Percentiles rank a stretch among this genome's conserved stretches.
These are phyloP conservation scores for Spodoptera exigua DNA, from an alignment of 2,888 invertebrate species.

Conservation along the genomic window DNA sequence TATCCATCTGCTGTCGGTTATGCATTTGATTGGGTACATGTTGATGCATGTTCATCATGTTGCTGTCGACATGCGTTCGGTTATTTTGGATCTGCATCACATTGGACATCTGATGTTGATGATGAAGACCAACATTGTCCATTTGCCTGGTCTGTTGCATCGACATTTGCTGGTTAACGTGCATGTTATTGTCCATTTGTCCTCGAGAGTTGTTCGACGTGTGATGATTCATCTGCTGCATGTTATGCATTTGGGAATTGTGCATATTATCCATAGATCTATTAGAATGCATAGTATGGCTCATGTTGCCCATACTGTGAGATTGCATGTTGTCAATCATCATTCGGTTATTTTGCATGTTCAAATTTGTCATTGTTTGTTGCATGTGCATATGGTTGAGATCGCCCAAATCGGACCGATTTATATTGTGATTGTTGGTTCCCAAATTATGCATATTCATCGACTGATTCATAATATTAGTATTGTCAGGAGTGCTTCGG, in stretches of 20 bases:
- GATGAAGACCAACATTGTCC: constrained; percentile 80
- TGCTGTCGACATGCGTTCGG: constrained; percentile 79
- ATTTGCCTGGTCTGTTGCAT: constrained; percentile 83
- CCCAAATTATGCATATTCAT: constrained; percentile 80
- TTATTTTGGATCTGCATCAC: constrained; percentile 85
- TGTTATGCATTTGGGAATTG: constrained; percentile 80
- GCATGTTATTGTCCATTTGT: constrained; percentile 82
- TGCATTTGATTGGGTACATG: constrained; percentile 85
- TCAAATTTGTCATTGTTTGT: constrained; percentile 78
- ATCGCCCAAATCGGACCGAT: constrained; percentile 78
- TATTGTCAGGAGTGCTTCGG: constrained; percentile 79
- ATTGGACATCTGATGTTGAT: constrained; percentile 85
- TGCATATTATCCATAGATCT: constrained; percentile 83
- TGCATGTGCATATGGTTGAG: constrained; percentile 85
- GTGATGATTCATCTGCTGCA: constrained; percentile 85
- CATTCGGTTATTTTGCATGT: constrained; percentile 84
- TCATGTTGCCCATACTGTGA: constrained; percentile 79
- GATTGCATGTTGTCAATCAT: constrained; percentile 84
- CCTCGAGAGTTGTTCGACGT: constrained; percentile 74
- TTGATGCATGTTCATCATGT: constrained; percentile 83
- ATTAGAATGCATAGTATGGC: constrained; percentile 81
- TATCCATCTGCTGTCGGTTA: constrained; percentile 82
- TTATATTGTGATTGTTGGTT: constrained; percentile 77
- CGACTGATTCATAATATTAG: constrained; percentile 80
- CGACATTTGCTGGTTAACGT: constrained; percentile 81